Evolutionary conservation across 1,140 invertebrate genomes (phyloP).

Genomic region (Hyposmocoma kahamanoa): DNA sequence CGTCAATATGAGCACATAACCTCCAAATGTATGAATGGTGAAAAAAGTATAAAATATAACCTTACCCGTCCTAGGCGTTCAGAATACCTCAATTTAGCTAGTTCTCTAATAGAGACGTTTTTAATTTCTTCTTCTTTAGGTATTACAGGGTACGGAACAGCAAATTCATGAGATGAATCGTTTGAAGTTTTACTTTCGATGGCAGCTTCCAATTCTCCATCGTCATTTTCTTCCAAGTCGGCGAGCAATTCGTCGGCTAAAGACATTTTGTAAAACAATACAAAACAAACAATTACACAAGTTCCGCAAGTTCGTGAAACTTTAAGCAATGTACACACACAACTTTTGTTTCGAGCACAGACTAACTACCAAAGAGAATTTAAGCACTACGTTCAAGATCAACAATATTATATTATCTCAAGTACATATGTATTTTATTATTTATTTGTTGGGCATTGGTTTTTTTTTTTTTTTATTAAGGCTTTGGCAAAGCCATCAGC

Average conservation of each 20-base stretch:
- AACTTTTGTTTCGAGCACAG: no score
- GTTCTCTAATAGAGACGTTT: slow-evolving; percentile 83
- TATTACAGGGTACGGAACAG: slow-evolving; percentile 65
- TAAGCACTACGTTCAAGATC: no score
- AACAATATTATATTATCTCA: no score
- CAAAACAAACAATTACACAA: no score
- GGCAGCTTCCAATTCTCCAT: slow-evolving; percentile 76
- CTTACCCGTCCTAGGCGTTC: slow-evolving; percentile 78
- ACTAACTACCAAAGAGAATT: no score
- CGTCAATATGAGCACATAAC: not conserved
- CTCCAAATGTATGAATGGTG: not conserved
- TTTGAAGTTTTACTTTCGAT: slow-evolving; percentile 72
- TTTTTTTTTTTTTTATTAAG: no score
- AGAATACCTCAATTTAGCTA: slow-evolving; percentile 91
- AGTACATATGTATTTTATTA: no score
- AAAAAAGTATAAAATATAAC: no score
- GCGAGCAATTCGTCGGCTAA: slow-evolving; percentile 95
- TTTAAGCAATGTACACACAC: no score
- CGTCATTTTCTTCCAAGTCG: slow-evolving; percentile 94
- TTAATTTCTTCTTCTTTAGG: slow-evolving; percentile 83
- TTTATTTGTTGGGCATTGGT: no score
- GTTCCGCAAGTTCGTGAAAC: no score
- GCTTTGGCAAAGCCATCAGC: no score
- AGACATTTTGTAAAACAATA: slow-evolving; percentile 84
- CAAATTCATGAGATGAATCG: slow-evolving; percentile 50